Evolutionary conservation across 2,113 vertebrate species (phyloP), one percentile per base, ranked within the genome.

Genomic region (Eolophus roseicapilla): DNA sequence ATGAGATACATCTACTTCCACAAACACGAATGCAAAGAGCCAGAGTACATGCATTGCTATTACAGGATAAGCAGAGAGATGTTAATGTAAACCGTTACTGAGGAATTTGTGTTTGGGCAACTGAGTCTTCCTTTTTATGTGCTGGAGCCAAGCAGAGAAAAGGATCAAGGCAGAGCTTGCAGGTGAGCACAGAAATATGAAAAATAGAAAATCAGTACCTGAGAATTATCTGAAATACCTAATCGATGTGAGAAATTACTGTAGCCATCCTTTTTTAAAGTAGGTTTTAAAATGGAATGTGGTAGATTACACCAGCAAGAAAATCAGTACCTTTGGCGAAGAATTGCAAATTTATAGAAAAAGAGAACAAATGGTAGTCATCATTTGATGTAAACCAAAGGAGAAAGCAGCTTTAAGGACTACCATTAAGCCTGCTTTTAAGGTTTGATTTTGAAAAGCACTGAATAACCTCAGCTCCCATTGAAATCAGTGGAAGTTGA

Each of bases 51-150:
- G 37, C 47, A 31, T 18, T 27, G 67, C 94, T 92, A 92, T 91
- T 82, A 92, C 50, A 86, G 94, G 82, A 88, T 95, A 93, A 95
- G 84, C 49, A 96, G 94, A 82, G 77, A 90, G 88, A 92, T 0
- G 0, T 82, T 97, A 96, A 96, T 94, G 68, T 96, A 97, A 96
- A 93, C 95, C 92, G 94, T 96, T 95, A 74, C 43, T 86, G 87
- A 97, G 88, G 80, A 97, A 92, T 92, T 91, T 87, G 81, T 3
- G 29, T 69, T 94, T 74, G 85, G 90, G 75, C 55, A 82, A 64
- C 10, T 33, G 57, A 81, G 49, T 88, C 62, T 95, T 73, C 53
- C 64, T 90, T 92, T 95, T 92, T 84, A 71, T 92, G 44, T 94
- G 86, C 15, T 0, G 60, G 84, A 93, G 52, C 57, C 59, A 86